These are phyloP conservation scores for Perognathus longimembris DNA, from an alignment of 2,113 vertebrate species.

Conservation along the genomic window DNA sequence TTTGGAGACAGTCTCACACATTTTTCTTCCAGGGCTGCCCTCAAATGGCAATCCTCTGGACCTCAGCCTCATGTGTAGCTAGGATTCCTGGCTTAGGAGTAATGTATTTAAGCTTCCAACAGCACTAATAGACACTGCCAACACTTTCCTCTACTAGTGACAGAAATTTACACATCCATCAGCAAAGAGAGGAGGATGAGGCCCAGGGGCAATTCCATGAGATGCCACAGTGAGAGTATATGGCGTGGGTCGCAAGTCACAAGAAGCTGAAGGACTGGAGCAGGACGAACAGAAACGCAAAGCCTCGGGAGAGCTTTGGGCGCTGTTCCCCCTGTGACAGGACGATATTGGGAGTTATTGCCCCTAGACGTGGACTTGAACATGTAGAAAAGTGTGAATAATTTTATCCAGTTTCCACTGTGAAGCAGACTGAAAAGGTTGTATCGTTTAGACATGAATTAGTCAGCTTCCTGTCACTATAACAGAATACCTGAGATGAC, in stretches of 20 bases:
- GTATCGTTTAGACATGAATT: not conserved
- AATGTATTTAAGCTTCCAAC: not conserved
- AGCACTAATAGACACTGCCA: not conserved
- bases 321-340: not conserved
- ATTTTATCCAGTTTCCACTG: not conserved
- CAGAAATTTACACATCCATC: not conserved
- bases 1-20: no score
- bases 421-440: not conserved
- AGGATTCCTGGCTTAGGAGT: not conserved
- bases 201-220: not conserved
- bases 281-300: fast-evolving
- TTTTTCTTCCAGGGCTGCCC: no score
- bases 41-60: no score
- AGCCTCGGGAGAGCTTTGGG: not conserved
- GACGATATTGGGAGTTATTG: not conserved
- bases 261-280: not conserved
- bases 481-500: not conserved
- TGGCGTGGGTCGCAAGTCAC: not conserved
- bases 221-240: not conserved
- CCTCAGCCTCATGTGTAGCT: no score
- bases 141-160: not conserved
- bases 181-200: not conserved
- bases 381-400: not conserved
- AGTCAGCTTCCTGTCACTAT: not conserved
- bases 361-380: not conserved